Evolutionary conservation across 1,140 invertebrate genomes (phyloP), one percentile per base, ranked within the genome.

Genomic region (Diuraphis noxia): DNA sequence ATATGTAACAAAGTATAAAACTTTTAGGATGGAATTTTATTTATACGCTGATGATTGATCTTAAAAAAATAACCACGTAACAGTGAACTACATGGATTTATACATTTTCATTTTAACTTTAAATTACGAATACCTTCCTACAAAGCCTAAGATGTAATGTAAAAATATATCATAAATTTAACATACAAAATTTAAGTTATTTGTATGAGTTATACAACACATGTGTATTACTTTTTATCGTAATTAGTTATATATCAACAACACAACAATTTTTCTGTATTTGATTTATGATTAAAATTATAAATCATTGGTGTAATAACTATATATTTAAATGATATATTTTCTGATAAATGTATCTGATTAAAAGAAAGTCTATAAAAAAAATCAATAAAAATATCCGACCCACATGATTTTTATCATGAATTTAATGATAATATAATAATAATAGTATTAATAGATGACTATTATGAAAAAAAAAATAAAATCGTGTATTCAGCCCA

Each of bases 1-100:
- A 86, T 86, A 86, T 49, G 41, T 86, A 49, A 86, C 84, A 49
- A 86, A 86, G 46, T 86, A 86, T 52, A 52, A 86, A 86, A 86
- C n/a, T 86, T 52, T 86, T n/a, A 34, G n/a, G n/a, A 3, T 34
- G 8, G n/a, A n/a, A 34, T 85, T 19, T 52, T 72, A 72, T 86
- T 52, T 86, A 86, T 52, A n/a, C n/a, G 10, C 17, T 38, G 10
- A 9, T 10, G 43, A 52, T 52, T 86, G 85, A 86, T 86, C 46
- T 86, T 49, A 52, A 52, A 86, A 86, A 86, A 86, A 38, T 36
- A 36, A 86, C 46, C n/a, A 52, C n/a, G 46, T 86, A 86, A 86
- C n/a, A 49, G 23, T 34, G 34, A 52, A 86, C 34, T 86, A 10
- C 52, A 86, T 38, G 9, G 8, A 49, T 36, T 36, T 52, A 52